Evolutionary conservation across 2,113 vertebrate genomes (phyloP).

Genomic region (Rhineura floridana): DNA sequence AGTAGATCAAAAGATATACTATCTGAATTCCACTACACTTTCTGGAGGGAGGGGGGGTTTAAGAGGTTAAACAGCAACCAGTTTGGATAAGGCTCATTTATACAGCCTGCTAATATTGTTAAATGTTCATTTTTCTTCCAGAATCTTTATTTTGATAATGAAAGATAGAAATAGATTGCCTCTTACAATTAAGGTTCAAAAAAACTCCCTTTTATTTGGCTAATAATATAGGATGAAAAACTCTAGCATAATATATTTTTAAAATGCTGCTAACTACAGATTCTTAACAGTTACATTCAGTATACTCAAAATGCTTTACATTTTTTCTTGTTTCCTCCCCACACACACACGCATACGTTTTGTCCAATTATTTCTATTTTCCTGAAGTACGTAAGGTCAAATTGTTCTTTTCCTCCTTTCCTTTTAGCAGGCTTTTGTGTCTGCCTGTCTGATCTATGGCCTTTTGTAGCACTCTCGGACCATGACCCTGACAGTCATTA

Average conservation of each 20-base stretch:
- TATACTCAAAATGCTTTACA: slow-evolving; percentile 33
- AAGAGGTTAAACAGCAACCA: slow-evolving; percentile 66
- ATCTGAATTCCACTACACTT: slow-evolving; percentile 60
- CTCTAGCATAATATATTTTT: neutral
- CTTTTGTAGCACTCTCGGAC: slow-evolving; percentile 63
- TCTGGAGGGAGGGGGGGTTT: slow-evolving; percentile 20
- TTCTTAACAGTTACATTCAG: slow-evolving; percentile 42
- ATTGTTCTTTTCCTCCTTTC: slow-evolving; percentile 52
- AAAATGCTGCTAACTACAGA: slow-evolving; percentile 57
- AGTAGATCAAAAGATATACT: slow-evolving; percentile 51
- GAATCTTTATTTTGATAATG: slow-evolving; percentile 55
- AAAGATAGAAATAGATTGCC: slow-evolving; percentile 51
- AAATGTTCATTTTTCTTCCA: slow-evolving; percentile 65
- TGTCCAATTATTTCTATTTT: slow-evolving; percentile 17
- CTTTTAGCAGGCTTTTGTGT: slow-evolving; percentile 49
- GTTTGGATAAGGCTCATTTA: slow-evolving; percentile 61
- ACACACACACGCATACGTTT: neutral
- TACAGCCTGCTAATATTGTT: slow-evolving; percentile 65
- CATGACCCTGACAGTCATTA: slow-evolving; percentile 63
- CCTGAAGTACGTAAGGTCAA: slow-evolving; percentile 52
- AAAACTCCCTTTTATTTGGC: slow-evolving; percentile 28
- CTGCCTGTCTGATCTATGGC: slow-evolving; percentile 54
- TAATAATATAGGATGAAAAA: slow-evolving; percentile 41
- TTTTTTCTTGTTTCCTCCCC: slow-evolving; percentile 39
- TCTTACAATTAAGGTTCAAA: slow-evolving; percentile 35